Evolutionary conservation across 1,140 invertebrate genomes (phyloP).

Genomic region (Brachionus calyciflorus): DNA sequence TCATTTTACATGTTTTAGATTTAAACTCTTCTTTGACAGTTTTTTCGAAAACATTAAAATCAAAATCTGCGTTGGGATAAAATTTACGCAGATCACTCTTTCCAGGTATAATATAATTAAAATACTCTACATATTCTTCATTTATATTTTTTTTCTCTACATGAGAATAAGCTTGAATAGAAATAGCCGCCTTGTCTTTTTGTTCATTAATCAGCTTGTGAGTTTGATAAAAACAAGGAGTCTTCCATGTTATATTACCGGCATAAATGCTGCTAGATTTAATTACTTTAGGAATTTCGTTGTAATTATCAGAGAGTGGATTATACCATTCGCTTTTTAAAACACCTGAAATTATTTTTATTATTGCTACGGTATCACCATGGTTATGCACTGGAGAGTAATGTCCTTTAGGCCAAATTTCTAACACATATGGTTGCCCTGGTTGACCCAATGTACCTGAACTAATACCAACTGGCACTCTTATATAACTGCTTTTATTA

Average conservation of each 20-base stretch:
- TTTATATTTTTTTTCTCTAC: background rate
- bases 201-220: background rate
- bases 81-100: background rate
- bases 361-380: background rate
- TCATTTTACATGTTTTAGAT: too few species aligned
- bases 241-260: background rate
- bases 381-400: constrained; percentile 10
- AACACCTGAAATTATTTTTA: background rate
- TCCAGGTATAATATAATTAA: constrained; percentile 9
- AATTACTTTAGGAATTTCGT: background rate
- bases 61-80: constrained; percentile 7
- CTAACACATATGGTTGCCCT: constrained; percentile 7
- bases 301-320: background rate
- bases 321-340: background rate
- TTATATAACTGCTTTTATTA: constrained; percentile 15
- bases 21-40: too few species aligned
- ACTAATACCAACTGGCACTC: background rate
- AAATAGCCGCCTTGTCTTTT: background rate
- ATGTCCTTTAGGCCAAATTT: constrained; percentile 32
- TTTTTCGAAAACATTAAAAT: too few species aligned
- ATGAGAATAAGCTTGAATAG: constrained; percentile 32
- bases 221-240: background rate
- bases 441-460: too few species aligned
- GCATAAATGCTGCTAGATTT: background rate
- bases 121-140: background rate